Evolutionary conservation across 1,140 invertebrate species (phyloP).

Genomic region (Lasaia peninsularis): DNA sequence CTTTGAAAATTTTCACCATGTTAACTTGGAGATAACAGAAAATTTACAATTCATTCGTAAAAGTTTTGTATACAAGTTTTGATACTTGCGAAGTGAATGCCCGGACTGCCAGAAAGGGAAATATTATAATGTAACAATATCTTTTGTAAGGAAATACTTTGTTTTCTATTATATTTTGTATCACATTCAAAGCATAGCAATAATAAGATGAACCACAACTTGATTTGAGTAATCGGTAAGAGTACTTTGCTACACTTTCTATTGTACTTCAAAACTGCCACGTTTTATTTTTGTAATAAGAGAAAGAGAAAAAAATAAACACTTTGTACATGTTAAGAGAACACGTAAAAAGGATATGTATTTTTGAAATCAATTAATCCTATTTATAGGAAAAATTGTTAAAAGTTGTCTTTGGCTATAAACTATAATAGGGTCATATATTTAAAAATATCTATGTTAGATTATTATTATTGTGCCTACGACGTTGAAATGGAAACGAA

Average conservation of each 20-base stretch:
- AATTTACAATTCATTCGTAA: slow-evolving; percentile 4
- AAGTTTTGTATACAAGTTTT: background rate
- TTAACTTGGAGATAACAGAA: background rate
- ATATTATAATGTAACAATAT: slow-evolving; percentile 41
- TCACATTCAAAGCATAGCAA: slow-evolving; percentile 21
- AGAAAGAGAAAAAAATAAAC: too few relatives aligned
- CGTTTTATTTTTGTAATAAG: too few relatives aligned
- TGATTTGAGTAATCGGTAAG: background rate
- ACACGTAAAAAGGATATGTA: too few relatives aligned
- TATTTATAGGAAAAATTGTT: too few relatives aligned
- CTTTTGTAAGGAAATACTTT: slow-evolving; percentile 43
- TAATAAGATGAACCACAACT: slow-evolving; percentile 5
- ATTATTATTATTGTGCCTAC: too few relatives aligned
- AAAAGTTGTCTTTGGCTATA: too few relatives aligned
- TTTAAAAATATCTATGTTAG: too few relatives aligned
- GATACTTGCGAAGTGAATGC: slow-evolving; percentile 18
- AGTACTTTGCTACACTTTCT: background rate
- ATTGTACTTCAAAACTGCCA: too few relatives aligned
- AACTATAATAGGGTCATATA: too few relatives aligned
- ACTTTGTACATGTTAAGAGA: too few relatives aligned
- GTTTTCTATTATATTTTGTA: slow-evolving; percentile 27
- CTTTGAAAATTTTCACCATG: background rate
- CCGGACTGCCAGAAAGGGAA: slow-evolving; percentile 37
- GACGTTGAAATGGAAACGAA: too few relatives aligned
- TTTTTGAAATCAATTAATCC: too few relatives aligned